phyloP scores from a whole-genome alignment of 2,113 vertebrate genomes.

The Sinocyclocheilus anophthalmus region DNA sequence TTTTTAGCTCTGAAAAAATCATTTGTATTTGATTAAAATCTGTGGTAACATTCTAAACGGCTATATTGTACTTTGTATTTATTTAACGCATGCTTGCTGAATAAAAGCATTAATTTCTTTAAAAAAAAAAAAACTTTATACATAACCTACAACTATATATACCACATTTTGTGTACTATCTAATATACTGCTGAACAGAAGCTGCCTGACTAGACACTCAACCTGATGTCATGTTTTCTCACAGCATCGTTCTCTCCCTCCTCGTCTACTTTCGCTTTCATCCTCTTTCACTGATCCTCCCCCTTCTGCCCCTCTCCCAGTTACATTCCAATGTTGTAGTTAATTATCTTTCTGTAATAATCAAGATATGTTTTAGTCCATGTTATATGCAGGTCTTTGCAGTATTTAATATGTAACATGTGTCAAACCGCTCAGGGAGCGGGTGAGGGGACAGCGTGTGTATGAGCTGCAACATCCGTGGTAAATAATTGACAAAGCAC shows the following conservation, averaged over 20 bases:
- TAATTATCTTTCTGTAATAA: background rate
- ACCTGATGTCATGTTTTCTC: conserved; percentile 4
- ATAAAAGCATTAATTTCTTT: background rate
- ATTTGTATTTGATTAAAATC: background rate
- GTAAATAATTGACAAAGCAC: conserved; percentile 35
- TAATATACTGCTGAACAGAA: background rate
- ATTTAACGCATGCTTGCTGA: background rate
- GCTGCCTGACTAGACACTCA: background rate
- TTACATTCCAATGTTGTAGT: background rate
- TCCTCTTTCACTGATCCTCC: conserved; percentile 21
- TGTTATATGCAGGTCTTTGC: background rate
- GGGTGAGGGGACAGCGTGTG: background rate
- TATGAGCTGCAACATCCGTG: conserved; percentile 9
- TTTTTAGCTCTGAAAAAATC: background rate
- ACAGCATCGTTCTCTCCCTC: background rate
- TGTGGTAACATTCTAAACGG: background rate
- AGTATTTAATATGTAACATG: background rate
- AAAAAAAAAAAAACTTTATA: too few species aligned
- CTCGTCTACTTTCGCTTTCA: background rate
- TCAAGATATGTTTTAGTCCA: background rate
- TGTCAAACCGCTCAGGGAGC: background rate
- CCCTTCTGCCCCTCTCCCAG: background rate
- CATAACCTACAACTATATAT: background rate
- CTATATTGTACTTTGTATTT: background rate
- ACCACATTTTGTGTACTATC: background rate